phyloP scores from a whole-genome alignment of 2,113 vertebrate species.

The Myxocyprinus asiaticus region DNA sequence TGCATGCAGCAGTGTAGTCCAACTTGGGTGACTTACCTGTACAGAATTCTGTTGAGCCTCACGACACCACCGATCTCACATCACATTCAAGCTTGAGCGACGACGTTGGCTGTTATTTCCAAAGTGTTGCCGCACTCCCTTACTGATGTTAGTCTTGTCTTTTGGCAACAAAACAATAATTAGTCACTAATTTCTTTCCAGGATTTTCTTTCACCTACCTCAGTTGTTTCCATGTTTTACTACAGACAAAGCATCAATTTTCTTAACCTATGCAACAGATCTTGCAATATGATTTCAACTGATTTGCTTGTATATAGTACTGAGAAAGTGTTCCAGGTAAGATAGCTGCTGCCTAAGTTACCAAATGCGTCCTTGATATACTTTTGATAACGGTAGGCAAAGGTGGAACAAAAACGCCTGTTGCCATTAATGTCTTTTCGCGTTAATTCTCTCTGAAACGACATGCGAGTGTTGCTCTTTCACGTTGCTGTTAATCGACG shows the following conservation, averaged over 20 bases:
- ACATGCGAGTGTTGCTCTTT: conserved; percentile 30
- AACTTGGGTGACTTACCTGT: conserved; percentile 37
- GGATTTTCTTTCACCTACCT: conserved; percentile 6
- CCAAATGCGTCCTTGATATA: neutral
- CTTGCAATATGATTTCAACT: conserved; percentile 3
- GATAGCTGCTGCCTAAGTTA: neutral
- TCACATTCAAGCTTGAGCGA: conserved; percentile 24
- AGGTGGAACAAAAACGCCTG: conserved; percentile 15
- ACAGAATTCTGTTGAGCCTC: neutral
- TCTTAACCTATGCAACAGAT: neutral
- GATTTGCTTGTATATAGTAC: neutral
- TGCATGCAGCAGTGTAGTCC: neutral
- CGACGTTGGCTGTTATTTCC: conserved; percentile 18
- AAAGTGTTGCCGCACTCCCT: conserved; percentile 36
- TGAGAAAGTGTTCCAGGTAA: conserved; percentile 43
- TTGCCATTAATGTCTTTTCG: conserved; percentile 29
- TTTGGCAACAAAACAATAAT: conserved; percentile 1
- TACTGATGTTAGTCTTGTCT: neutral
- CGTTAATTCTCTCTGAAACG: neutral
- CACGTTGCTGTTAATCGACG: conserved; percentile 45
- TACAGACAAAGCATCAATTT: neutral
- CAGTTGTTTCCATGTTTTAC: conserved; percentile 33
- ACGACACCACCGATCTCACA: conserved; percentile 3
- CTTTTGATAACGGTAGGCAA: neutral
- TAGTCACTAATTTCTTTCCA: conserved; percentile 3